Conservation (phyloP, 2,888 invertebrate species). For the Drosophila trichaetosa region DNA sequence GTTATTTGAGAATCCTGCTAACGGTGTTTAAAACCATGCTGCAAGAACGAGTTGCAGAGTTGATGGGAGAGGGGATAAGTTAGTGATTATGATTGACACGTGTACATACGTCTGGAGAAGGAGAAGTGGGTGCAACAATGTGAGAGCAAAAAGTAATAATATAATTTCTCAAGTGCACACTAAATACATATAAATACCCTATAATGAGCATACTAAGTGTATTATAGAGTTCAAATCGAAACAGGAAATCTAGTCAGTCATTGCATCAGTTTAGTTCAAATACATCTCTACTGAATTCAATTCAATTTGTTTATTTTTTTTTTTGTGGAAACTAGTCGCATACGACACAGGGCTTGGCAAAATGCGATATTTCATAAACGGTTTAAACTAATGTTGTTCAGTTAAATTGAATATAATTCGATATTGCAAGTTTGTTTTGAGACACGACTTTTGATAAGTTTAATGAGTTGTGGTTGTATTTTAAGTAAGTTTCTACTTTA, state of each 20-base stretch:
- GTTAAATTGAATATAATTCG: neutral
- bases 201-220: constrained; percentile 28
- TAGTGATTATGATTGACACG: constrained; percentile 14
- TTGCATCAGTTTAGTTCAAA: constrained; percentile 29
- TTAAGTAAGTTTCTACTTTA: neutral
- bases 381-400: neutral
- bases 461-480: neutral
- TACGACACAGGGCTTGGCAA: neutral
- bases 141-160: constrained; percentile 19
- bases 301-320: constrained; percentile 19
- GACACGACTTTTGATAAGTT: neutral
- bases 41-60: neutral
- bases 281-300: constrained; percentile 29
- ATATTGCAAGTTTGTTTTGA: neutral
- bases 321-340: neutral
- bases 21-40: neutral
- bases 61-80: neutral
- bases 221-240: constrained; percentile 9
- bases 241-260: constrained; percentile 12
- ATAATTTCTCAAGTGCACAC: constrained; percentile 24
- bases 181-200: constrained; percentile 31
- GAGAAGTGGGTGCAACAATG: constrained; percentile 5
- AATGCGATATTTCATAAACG: neutral
- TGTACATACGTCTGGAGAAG: constrained; percentile 45
- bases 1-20: constrained; percentile 51